Base-by-base conservation (phyloP, 2,113 vertebrate species). In the Odocoileus hemionus region DNA sequence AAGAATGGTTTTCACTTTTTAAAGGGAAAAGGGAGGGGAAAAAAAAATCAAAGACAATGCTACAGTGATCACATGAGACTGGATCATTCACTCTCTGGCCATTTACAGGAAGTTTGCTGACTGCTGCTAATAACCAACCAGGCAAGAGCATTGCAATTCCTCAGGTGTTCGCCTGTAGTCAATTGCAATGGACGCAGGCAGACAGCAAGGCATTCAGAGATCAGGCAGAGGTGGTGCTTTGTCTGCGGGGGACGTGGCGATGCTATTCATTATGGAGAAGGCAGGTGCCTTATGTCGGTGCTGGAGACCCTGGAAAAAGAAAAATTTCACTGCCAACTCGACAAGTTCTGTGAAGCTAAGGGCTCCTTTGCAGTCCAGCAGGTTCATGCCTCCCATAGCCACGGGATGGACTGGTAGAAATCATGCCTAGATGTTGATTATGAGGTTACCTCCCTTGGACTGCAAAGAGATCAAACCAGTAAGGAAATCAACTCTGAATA, bases 161-260 rank as follows among this genome's bases (percentile, higher is more conserved):
- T 7, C 23, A 45, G 43, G 23, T 6, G 50, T n/a, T 36, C 1
- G 1, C 78, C 5, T 21, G 10, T 55, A 36, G 19, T 25, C 25
- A 2, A 21, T 21, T 58, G 8, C 0, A 3, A 21, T 3, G 50
- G 57, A 25, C 1, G 3, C 21, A 39, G 52, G 43, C 4, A 36
- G 70, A 30, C 28, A 7, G 21, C 3, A 5, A 17, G 86, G 57
- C 50, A 1, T 0, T 3, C 21, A 90, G 61, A 36, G 10, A 6
- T 8, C 1, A 25, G 15, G 61, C 0, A 7, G 55, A 5, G 3
- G 33, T 4, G 16, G 26, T 17, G 23, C 11, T 33, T 58, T 7
- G 1, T 19, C 39, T 1, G 17, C 3, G 19, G 33, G 30, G 36
- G 5, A 21, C 0, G 3, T 0, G 14, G 39, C 23, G 13, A 9